Conservation (phyloP, 2,797 vertebrate species). For the Ataeniobius toweri region DNA sequence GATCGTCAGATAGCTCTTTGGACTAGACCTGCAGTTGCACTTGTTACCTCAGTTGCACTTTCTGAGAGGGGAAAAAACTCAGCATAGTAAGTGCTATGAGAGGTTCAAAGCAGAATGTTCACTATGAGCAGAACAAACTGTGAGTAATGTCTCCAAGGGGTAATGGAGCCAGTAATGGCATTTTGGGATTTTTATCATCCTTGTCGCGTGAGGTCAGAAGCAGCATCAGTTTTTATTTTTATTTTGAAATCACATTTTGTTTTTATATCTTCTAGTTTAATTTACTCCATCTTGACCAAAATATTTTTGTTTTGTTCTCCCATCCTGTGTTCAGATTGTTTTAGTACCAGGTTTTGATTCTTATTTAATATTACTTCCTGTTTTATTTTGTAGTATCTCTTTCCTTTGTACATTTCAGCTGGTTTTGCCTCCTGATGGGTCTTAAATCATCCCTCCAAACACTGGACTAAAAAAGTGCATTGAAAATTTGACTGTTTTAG, state of each 20-base stretch:
- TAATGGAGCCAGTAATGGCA: background rate
- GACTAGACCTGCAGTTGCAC: slow-evolving; percentile 7
- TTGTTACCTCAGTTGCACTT: background rate
- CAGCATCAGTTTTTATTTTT: background rate
- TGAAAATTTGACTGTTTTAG: background rate
- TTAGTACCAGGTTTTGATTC: background rate
- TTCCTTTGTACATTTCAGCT: background rate
- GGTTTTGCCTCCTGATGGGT: background rate
- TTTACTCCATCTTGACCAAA: background rate
- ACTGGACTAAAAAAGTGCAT: background rate
- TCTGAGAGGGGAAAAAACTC: background rate
- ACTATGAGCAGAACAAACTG: slow-evolving; percentile 8
- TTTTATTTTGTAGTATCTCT: background rate
- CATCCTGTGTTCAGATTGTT: background rate
- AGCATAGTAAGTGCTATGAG: background rate
- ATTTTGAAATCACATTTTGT: background rate
- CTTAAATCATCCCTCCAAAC: background rate
- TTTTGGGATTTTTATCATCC: slow-evolving; percentile 3
- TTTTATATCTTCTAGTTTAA: background rate
- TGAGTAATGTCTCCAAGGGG: slow-evolving; percentile 1
- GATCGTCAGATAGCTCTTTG: slow-evolving; percentile 15
- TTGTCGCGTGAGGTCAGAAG: background rate
- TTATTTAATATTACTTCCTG: background rate
- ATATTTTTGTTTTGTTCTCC: background rate
- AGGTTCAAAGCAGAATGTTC: slow-evolving; percentile 21